These are phyloP conservation scores for Lamproptera curius DNA, from an alignment of 2,888 invertebrate genomes.

Conservation along the genomic window DNA sequence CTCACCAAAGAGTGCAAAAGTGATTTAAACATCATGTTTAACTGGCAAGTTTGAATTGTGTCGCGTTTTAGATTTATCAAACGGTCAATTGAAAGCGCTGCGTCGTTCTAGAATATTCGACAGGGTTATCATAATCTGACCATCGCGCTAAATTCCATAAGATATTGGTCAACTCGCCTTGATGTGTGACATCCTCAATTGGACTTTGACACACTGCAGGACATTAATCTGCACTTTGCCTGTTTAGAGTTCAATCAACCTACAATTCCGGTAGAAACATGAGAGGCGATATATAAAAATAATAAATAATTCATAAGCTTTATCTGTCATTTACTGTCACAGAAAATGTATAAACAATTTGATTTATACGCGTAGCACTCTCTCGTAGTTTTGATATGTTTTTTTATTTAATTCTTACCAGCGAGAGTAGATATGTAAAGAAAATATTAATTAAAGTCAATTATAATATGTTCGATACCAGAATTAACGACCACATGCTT, in stretches of 20 bases:
- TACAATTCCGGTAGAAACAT: conserved; percentile 13
- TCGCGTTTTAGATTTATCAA: background rate
- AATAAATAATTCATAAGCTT: background rate
- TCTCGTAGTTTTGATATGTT: too few species aligned
- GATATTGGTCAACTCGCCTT: conserved; percentile 55
- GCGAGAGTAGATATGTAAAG: too few species aligned
- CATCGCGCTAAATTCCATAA: conserved; percentile 53
- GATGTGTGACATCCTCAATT: conserved; percentile 71
- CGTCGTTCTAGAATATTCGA: conserved; percentile 26
- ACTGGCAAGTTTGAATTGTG: too few species aligned
- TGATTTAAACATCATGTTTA: too few species aligned
- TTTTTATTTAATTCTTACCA: too few species aligned
- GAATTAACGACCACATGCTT: too few species aligned
- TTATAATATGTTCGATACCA: too few species aligned
- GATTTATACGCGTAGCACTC: too few species aligned
- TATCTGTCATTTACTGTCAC: background rate
- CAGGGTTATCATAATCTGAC: conserved; percentile 39
- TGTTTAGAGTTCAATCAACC: conserved; percentile 59
- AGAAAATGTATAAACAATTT: too few species aligned
- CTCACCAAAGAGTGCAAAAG: too few species aligned
- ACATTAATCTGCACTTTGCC: conserved; percentile 57
- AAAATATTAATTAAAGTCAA: too few species aligned
- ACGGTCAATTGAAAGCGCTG: background rate
- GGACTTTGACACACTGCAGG: conserved; percentile 50
- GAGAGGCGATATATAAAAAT: conserved; percentile 9